Evolutionary conservation across 2,797 vertebrate genomes (phyloP), one percentile per base, ranked within the genome.

Genomic region (Agapornis canus): DNA sequence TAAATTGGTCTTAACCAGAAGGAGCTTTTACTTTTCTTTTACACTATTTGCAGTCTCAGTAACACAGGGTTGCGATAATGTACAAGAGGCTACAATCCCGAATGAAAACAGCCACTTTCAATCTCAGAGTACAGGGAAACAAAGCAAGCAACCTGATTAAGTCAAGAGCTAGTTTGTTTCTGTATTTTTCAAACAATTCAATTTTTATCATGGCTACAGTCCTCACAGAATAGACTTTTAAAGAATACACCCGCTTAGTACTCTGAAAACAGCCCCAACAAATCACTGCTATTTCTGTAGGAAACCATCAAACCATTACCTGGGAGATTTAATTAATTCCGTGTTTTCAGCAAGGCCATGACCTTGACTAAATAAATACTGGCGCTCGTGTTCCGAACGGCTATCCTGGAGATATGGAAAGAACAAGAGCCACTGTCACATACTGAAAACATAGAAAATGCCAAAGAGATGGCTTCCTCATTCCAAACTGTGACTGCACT

Each of bases 331-430:
- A 94, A 99, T 98, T 66, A 99, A 98, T 89, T 99, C 99, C 0
- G 98, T 98, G 96, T 99, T 99, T 92, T 99, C 98, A 0, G 98
- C 97, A 49, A 98, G 95, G 4, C 98, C 98, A 27, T 97, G 98
- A 3, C 98, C 98, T 97, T 99, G 99, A 92, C 99, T 99, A 96
- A 98, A 99, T 92, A 99, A 98, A 97, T 99, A 99, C 97, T 99
- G 99, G 66, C 98, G 98, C 89, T 99, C 99, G 0, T 99, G 99
- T 90, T 99, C 99, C 0, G 99, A 99, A 57, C 98, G 99, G 27
- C 99, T 98, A 6, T 99, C 99, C 99, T 99, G 90, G 51, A 92
- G 63, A 84, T 0, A 39, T 0, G 7, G 73, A 10, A 19, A 39
- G 68, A 47, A 64, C 5, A 79, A 59, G 29, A 80, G 71, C 77